These are phyloP conservation scores for Nycteola revayana DNA, from an alignment of 2,888 invertebrate species.

Conservation along the genomic window DNA sequence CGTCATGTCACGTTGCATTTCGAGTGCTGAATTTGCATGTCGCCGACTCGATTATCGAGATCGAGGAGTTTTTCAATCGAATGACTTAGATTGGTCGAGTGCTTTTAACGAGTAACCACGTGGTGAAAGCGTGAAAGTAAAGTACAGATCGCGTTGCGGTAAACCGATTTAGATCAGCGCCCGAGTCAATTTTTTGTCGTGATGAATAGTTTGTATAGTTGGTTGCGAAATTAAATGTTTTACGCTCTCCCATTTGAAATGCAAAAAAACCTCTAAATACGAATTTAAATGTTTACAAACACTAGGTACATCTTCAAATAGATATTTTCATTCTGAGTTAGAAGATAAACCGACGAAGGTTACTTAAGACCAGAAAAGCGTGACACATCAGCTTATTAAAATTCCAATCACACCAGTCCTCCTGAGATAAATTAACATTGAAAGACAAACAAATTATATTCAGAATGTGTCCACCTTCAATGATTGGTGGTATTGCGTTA, in stretches of 20 bases:
- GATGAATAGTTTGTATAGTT: conserved; percentile 37
- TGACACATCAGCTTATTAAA: conserved; percentile 32
- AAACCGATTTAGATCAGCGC: conserved; percentile 36
- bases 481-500: conserved; percentile 47
- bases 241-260: conserved; percentile 11
- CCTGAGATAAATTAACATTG: conserved; percentile 51
- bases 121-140: conserved; percentile 54
- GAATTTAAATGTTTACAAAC: no score
- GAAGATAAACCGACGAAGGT: no score
- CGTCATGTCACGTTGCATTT: conserved; percentile 72
- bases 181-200: conserved; percentile 30
- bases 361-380: conserved; percentile 21
- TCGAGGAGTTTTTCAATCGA: conserved; percentile 28
- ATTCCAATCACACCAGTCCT: conserved; percentile 40
- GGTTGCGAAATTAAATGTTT: conserved; percentile 25
- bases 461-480: conserved; percentile 61
- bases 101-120: conserved; percentile 19
- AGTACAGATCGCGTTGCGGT: conserved; percentile 32
- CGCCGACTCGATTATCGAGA: background rate
- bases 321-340: no score
- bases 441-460: conserved; percentile 65
- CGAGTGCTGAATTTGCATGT: conserved; percentile 73
- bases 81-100: conserved; percentile 15
- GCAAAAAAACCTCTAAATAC: no score
- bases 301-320: no score